These are phyloP conservation scores for Montipora capricornis DNA, from an alignment of 64 coral and sea anemone species.

Conservation along the genomic window DNA sequence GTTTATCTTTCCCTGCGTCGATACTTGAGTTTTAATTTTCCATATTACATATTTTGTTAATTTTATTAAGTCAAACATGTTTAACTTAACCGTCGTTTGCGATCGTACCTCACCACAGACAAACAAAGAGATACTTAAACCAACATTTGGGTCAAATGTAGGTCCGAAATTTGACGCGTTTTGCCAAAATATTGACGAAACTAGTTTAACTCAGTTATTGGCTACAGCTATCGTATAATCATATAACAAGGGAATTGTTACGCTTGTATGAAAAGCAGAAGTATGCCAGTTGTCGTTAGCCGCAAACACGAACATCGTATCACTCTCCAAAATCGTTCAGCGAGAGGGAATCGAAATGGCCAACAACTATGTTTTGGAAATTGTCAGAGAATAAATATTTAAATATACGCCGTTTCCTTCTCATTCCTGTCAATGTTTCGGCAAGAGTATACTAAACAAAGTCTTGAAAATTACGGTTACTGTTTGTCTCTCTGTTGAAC, in stretches of 20 bases:
- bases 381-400: neutral
- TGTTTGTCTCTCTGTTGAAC: neutral
- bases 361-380: neutral
- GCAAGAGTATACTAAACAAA: neutral
- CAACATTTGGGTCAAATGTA: too few species aligned
- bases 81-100: neutral
- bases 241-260: too few species aligned
- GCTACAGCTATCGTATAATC: too few species aligned
- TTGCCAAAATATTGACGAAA: too few species aligned
- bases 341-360: neutral
- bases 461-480: neutral
- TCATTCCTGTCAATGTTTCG: neutral
- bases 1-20: neutral
- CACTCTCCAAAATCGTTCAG: too few species aligned
- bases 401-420: neutral
- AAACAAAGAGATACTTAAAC: too few species aligned
- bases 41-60: neutral
- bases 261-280: too few species aligned
- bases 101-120: neutral
- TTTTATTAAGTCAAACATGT: neutral
- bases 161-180: too few species aligned
- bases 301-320: too few species aligned
- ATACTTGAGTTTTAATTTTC: neutral
- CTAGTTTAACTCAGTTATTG: too few species aligned
- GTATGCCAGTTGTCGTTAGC: too few species aligned